phyloP scores from a whole-genome alignment of 2,888 invertebrate species.

The Apotomis capreana region DNA sequence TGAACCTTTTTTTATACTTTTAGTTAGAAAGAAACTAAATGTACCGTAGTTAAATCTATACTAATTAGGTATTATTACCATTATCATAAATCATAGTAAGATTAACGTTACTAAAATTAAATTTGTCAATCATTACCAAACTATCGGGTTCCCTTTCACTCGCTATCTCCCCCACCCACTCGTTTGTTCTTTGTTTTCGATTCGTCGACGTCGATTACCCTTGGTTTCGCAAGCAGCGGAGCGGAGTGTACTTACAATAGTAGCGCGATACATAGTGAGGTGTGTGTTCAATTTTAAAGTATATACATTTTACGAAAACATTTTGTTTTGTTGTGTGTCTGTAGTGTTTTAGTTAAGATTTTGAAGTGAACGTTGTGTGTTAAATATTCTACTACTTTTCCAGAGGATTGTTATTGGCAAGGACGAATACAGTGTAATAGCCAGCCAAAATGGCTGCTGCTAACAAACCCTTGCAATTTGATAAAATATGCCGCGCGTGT shows the following conservation, averaged over 20 bases:
- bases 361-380: conserved; percentile 44
- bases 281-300: conserved; percentile 38
- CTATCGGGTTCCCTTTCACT: conserved; percentile 51
- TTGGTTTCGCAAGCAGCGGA: conserved; percentile 55
- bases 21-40: background rate
- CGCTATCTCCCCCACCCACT: conserved; percentile 55
- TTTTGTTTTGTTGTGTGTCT: conserved; percentile 46
- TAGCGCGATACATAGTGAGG: conserved; percentile 31
- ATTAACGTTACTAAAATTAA: background rate
- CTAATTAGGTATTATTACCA: background rate
- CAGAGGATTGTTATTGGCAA: conserved; percentile 57
- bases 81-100: background rate
- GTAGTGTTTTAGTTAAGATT: conserved; percentile 33
- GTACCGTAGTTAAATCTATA: background rate
- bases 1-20: background rate
- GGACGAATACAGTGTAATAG: conserved; percentile 69
- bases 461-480: conserved; percentile 74
- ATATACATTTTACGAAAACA: conserved; percentile 4
- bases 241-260: background rate
- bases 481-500: conserved; percentile 86
- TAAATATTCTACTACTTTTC: conserved; percentile 33
- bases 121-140: conserved; percentile 32
- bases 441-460: conserved; percentile 77
- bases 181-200: conserved; percentile 59
- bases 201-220: conserved; percentile 51